Percentiles rank a stretch among this genome's conserved stretches.
Evolutionary conservation across 2,113 vertebrate species (phyloP).

Genomic region (Ceyx melanurus): DNA sequence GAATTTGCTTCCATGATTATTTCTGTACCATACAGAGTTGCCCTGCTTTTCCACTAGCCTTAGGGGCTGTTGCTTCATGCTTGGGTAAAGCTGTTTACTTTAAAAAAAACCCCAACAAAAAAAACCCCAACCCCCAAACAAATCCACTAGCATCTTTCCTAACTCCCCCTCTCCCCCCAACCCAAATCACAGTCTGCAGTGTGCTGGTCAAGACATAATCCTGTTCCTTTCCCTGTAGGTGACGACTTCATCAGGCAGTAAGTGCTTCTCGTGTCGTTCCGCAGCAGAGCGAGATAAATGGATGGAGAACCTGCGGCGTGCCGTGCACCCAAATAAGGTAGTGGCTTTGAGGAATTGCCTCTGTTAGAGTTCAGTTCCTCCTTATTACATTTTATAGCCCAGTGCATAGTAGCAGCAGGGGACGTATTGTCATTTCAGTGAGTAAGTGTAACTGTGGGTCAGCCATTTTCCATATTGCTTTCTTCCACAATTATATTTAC

Average conservation of each 20-base stretch:
- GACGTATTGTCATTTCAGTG: neutral
- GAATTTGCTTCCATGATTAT: slow-evolving; percentile 37
- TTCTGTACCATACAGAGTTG: slow-evolving; percentile 5
- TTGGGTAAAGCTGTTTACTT: slow-evolving; percentile 50
- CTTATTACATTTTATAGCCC: slow-evolving; percentile 27
- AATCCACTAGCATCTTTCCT: neutral
- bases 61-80: slow-evolving; percentile 26
- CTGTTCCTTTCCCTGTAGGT: slow-evolving; percentile 78
- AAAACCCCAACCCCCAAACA: neutral
- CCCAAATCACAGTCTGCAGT: neutral
- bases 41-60: neutral
- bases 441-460: slow-evolving; percentile 27
- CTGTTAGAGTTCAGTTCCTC: neutral
- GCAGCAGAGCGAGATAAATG: slow-evolving; percentile 98
- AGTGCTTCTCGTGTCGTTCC: slow-evolving; percentile 98
- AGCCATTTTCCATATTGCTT: slow-evolving; percentile 27
- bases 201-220: slow-evolving; percentile 47
- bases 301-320: slow-evolving; percentile 98
- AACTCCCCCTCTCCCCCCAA: neutral
- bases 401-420: slow-evolving; percentile 43
- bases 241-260: slow-evolving; percentile 95
- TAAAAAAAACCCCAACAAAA: neutral
- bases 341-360: slow-evolving; percentile 9
- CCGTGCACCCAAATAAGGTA: slow-evolving; percentile 98
- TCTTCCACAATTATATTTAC: slow-evolving; percentile 57